Evolutionary conservation across 35 echinoderm and acorn worm genomes (phyloP), one percentile per base, ranked within the genome.

Genomic region (Chiridota heheva): DNA sequence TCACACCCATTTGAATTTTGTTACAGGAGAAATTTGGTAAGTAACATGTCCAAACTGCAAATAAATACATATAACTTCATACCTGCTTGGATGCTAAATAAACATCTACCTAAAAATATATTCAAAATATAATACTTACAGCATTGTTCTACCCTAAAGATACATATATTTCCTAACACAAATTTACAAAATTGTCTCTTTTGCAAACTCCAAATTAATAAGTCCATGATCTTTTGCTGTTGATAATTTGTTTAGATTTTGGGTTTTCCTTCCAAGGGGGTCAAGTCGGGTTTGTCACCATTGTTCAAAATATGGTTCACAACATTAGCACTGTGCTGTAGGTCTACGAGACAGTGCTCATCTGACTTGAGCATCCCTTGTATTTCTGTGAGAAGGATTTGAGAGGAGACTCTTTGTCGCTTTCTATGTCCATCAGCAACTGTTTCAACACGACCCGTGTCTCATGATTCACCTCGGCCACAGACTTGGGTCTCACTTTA

Each of bases 111-210:
- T n/a, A n/a, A n/a, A n/a, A n/a, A n/a, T n/a, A n/a, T n/a, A n/a
- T n/a, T n/a, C n/a, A n/a, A n/a, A n/a, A n/a, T n/a, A n/a, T n/a
- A n/a, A n/a, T n/a, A n/a, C n/a, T n/a, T n/a, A n/a, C n/a, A n/a
- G n/a, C n/a, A n/a, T n/a, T n/a, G n/a, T n/a, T n/a, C n/a, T n/a
- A n/a, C n/a, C n/a, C n/a, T n/a, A n/a, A n/a, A n/a, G n/a, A n/a
- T n/a, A n/a, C n/a, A n/a, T n/a, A n/a, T n/a, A n/a, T n/a, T n/a
- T n/a, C n/a, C n/a, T n/a, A n/a, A n/a, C n/a, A n/a, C n/a, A n/a
- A n/a, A n/a, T n/a, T n/a, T n/a, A n/a, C 42, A 78, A 78, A 4
- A 78, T 55, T 27, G 75, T 78, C 75, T 78, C 75, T 78, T 78
- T 78, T 39, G 75, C 51, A 1, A 61, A 42, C 37, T 78, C 75